phyloP scores from a whole-genome alignment of 2,797 vertebrate species.

The Chromis chromis region DNA sequence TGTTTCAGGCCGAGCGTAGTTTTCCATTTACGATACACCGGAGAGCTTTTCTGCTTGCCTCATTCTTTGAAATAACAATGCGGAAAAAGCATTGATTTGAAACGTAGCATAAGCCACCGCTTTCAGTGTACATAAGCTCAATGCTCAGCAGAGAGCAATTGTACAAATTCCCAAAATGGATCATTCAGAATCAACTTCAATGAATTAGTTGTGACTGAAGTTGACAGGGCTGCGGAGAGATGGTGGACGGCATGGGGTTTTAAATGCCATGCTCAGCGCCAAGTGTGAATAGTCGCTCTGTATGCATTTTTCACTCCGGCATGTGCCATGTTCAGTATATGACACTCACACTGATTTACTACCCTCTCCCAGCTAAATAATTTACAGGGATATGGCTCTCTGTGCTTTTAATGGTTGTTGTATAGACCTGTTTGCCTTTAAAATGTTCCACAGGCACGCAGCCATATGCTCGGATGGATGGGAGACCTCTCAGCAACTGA shows the following conservation, averaged over 20 bases:
- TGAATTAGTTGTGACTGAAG: slow-evolving; percentile 82
- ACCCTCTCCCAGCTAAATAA: slow-evolving; percentile 80
- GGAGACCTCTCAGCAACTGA: slow-evolving; percentile 74
- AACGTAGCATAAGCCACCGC: slow-evolving; percentile 40
- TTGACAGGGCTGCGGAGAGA: slow-evolving; percentile 76
- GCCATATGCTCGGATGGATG: slow-evolving; percentile 76
- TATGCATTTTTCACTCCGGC: slow-evolving; percentile 79
- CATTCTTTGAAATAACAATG: slow-evolving; percentile 59
- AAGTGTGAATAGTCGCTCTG: slow-evolving; percentile 74
- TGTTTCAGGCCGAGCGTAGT: slow-evolving; percentile 39
- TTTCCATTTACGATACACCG: slow-evolving; percentile 48
- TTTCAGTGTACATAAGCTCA: slow-evolving; percentile 54
- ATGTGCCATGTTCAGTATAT: slow-evolving; percentile 81
- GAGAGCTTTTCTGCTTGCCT: slow-evolving; percentile 53
- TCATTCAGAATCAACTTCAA: slow-evolving; percentile 80
- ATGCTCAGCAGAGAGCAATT: slow-evolving; percentile 56
- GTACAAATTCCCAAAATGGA: slow-evolving; percentile 73
- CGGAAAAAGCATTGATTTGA: slow-evolving; percentile 51
- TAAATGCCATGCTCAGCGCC: slow-evolving; percentile 77
- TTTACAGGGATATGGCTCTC: slow-evolving; percentile 79
- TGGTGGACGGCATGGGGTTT: slow-evolving; percentile 73
- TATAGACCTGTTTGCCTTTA: slow-evolving; percentile 81
- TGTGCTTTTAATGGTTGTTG: slow-evolving; percentile 81
- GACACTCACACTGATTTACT: slow-evolving; percentile 82
- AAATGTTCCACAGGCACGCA: slow-evolving; percentile 78